phyloP scores from a whole-genome alignment of 2,888 invertebrate species.

The Ethmia dodecea region DNA sequence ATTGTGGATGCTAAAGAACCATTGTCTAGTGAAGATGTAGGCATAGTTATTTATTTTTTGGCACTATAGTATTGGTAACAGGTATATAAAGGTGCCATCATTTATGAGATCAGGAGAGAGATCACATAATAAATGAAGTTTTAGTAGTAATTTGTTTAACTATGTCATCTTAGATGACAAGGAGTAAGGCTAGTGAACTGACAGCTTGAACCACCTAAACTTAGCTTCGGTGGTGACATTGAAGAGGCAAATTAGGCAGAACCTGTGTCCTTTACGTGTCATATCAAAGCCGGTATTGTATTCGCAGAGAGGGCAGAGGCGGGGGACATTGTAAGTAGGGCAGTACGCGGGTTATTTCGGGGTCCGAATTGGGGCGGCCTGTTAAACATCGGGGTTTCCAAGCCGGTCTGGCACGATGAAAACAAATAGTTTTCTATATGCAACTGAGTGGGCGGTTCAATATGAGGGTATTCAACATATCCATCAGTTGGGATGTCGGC shows the following conservation, averaged over 20 bases:
- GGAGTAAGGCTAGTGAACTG: no score
- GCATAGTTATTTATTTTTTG: no score
- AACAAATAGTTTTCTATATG: slow-evolving; percentile 51
- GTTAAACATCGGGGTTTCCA: slow-evolving; percentile 64
- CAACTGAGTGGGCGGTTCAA: slow-evolving; percentile 49
- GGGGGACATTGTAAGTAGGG: slow-evolving; percentile 53
- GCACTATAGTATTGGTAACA: no score
- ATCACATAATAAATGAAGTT: no score
- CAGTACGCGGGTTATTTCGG: slow-evolving; percentile 63
- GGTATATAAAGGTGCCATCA: no score
- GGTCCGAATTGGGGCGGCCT: slow-evolving; percentile 63
- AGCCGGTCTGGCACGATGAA: slow-evolving; percentile 43
- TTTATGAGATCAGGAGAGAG: no score
- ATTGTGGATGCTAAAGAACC: no score
- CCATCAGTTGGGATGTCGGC: no score
- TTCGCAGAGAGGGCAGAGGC: slow-evolving; percentile 23
- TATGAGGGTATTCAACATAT: no score
- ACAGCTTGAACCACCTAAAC: background rate
- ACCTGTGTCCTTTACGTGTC: slow-evolving; percentile 6
- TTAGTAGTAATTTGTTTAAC: no score
- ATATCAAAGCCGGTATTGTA: slow-evolving; percentile 6
- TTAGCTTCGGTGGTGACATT: slow-evolving; percentile 5
- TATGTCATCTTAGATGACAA: no score
- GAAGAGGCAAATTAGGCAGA: slow-evolving; percentile 1
- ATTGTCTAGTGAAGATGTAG: no score